Conservation (phyloP, 53 echinoderm and acorn worm genomes). For the Patiria pectinifera region DNA sequence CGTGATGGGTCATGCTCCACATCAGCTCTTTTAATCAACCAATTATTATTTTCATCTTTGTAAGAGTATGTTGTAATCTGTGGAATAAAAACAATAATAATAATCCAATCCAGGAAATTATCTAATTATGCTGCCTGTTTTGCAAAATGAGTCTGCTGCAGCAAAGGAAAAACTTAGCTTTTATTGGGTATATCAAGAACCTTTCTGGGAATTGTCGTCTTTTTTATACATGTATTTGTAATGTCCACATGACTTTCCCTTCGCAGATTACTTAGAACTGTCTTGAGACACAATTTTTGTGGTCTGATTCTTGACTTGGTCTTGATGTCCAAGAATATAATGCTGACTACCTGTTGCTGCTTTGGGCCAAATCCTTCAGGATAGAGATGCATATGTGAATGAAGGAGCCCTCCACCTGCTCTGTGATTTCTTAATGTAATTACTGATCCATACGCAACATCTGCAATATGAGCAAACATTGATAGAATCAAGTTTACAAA, state of each 20-base stretch:
- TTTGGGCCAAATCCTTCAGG: slow-evolving; percentile 89
- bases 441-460: slow-evolving; percentile 93
- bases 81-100: not conserved
- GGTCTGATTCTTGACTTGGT: no score
- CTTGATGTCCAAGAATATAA: not conserved
- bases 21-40: slow-evolving; percentile 86
- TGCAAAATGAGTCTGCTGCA: no score
- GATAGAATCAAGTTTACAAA: no score
- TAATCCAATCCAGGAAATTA: not conserved
- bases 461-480: slow-evolving; percentile 42
- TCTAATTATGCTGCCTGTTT: not conserved
- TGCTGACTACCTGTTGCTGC: slow-evolving; percentile 85
- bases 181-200: no score
- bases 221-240: no score
- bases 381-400: slow-evolving; percentile 89
- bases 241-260: no score
- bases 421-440: slow-evolving; percentile 92
- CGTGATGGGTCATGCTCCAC: slow-evolving; percentile 40
- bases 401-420: slow-evolving; percentile 85
- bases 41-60: slow-evolving; percentile 92
- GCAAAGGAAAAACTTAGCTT: not conserved
- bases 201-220: no score
- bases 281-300: no score
- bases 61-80: slow-evolving; percentile 91
- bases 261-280: no score